Conservation (phyloP, 2,113 vertebrate species). For the Phylloscopus trochiloides region DNA sequence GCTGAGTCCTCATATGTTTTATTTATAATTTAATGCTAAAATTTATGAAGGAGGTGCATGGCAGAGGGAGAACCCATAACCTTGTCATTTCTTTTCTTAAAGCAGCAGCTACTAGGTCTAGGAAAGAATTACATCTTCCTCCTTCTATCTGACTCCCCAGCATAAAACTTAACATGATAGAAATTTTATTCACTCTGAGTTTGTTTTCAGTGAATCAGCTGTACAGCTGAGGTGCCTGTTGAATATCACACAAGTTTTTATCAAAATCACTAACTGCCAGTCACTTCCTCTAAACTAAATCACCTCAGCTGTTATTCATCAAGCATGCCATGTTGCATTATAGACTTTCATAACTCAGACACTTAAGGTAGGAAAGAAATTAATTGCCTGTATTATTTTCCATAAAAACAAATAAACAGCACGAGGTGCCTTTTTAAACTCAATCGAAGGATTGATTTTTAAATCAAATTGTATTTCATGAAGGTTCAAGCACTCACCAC, state of each 20-base stretch:
- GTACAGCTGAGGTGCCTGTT: not conserved
- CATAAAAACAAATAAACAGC: constrained; percentile 57
- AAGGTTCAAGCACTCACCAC: constrained; percentile 45
- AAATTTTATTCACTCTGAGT: not conserved
- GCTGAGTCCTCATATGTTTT: constrained; percentile 47
- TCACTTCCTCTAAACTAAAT: constrained; percentile 39
- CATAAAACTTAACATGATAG: not conserved
- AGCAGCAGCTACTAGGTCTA: constrained; percentile 18
- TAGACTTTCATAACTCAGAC: constrained; percentile 11
- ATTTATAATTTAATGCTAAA: constrained; percentile 66
- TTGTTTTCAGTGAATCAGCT: not conserved
- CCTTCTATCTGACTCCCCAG: not conserved
- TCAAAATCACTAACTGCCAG: constrained; percentile 14
- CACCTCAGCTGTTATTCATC: constrained; percentile 46
- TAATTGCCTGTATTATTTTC: constrained; percentile 55
- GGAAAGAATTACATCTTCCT: not conserved
- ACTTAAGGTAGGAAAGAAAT: constrained; percentile 47
- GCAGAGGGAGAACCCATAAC: constrained; percentile 30
- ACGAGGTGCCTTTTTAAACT: constrained; percentile 29
- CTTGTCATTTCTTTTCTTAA: constrained; percentile 55
- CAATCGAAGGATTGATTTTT: constrained; percentile 71
- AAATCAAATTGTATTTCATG: constrained; percentile 71
- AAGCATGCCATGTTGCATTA: constrained; percentile 41
- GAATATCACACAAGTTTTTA: not conserved
- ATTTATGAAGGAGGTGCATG: constrained; percentile 51